These are phyloP conservation scores for Onychomys arenicola DNA, from an alignment of 2,797 vertebrate species.

Conservation along the genomic window DNA sequence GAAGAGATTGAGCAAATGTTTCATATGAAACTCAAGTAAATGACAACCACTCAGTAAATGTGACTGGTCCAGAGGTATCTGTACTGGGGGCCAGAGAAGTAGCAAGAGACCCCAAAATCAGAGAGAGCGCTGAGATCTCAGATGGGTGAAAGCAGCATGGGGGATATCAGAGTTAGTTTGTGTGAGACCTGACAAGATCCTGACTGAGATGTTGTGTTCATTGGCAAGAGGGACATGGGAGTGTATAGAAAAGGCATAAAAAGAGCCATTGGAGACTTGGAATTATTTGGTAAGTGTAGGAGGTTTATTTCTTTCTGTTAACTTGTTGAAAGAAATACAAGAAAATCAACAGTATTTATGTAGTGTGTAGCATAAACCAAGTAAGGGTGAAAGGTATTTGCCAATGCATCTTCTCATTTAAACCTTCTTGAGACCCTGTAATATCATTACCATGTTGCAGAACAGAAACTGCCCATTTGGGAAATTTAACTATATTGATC, in stretches of 20 bases:
- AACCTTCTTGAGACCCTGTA: not conserved
- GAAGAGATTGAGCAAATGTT: not conserved
- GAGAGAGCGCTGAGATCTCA: not conserved
- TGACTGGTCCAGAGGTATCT: not conserved
- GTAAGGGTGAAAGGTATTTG: not conserved
- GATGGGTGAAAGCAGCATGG: not conserved
- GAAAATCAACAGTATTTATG: not conserved
- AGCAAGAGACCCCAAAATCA: not conserved
- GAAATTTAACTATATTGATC: not conserved
- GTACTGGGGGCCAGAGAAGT: not conserved
- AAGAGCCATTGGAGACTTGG: too few relatives aligned
- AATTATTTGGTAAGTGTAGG: not conserved
- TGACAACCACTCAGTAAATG: not conserved
- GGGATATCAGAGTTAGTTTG: not conserved
- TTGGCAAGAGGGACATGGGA: not conserved
- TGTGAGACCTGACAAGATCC: not conserved
- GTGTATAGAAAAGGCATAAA: not conserved
- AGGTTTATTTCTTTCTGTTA: constrained; percentile 30
- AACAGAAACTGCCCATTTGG: constrained; percentile 17
- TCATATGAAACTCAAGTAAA: constrained; percentile 22
- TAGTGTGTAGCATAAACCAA: not conserved
- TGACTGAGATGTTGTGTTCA: not conserved
- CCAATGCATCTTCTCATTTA: not conserved
- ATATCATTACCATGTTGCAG: not conserved
- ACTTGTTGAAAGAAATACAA: not conserved